Base-by-base conservation (phyloP, 1,140 invertebrate species). In the Rhagoletis pomonella region DNA sequence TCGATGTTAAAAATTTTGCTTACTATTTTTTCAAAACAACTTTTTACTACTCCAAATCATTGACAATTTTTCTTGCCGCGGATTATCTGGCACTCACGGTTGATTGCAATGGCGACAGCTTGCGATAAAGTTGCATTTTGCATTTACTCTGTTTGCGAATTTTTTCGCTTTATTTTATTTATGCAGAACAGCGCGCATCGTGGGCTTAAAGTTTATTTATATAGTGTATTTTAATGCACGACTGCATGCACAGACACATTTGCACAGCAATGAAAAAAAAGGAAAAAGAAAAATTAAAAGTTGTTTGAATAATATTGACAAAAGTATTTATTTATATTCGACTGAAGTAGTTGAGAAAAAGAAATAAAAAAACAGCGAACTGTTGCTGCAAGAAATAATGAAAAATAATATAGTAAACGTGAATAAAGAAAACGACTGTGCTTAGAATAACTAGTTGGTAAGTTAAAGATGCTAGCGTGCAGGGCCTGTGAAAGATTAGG, bases 41-140 rank as follows among this genome's bases (percentile, higher is more conserved):
- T 55, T 81, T 29, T 29, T 19, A n/a, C 73, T 19, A 3, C 2
- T 0, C 73, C 14, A 2, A 81, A 50, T n/a, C 73, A 81, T 19
- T 81, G 73, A 55, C 73, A 81, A 81, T 81, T 81, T 81, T 81
- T 81, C 73, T 81, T 81, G 50, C 73, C 73, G 19, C 19, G 73
- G 73, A 81, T 81, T 81, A 81, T 81, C 47, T 81, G 73, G 73
- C 73, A 81, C 73, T 81, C 47, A 19, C 73, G 55, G 73, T 81
- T 81, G 73, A 81, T 81, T 81, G 73, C 73, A 55, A 81, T 81
- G n/a, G 73, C 73, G 42, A 55, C 47, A 55, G 73, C 42, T 47
- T 81, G 73, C 17, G 73, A 50, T 47, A 55, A n/a, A n/a, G 67
- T 55, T 58, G 73, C 73, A 81, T 58, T 81, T 81, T 55, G 14